phyloP scores from a whole-genome alignment of 2,888 invertebrate species.

The Myopa tessellatipennis region DNA sequence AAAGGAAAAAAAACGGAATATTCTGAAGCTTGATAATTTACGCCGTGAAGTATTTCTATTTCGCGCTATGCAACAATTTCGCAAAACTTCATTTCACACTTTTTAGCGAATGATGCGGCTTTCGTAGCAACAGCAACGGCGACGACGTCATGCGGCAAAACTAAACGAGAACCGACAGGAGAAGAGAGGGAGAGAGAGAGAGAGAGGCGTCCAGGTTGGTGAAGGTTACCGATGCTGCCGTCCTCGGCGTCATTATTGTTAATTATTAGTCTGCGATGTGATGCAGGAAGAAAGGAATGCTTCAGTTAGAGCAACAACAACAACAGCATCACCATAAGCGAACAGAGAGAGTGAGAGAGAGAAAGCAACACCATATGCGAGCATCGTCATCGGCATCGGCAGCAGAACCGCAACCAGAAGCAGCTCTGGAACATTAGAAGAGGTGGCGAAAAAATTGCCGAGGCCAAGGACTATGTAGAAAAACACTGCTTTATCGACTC shows the following conservation, averaged over 20 bases:
- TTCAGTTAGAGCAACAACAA: background rate
- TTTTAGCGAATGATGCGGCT: background rate
- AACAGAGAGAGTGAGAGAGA: background rate
- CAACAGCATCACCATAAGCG: background rate
- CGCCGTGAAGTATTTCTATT: slow-evolving; percentile 34
- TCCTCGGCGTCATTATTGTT: slow-evolving; percentile 10
- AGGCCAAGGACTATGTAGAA: too few relatives aligned
- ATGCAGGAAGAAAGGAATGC: slow-evolving; percentile 1
- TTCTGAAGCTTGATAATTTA: background rate
- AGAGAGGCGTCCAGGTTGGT: background rate
- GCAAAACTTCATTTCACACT: slow-evolving; percentile 35
- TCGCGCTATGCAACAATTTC: slow-evolving; percentile 37
- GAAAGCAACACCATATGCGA: background rate
- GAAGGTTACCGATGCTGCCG: background rate
- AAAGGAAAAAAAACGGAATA: background rate
- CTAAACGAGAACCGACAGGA: background rate
- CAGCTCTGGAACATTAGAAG: too few relatives aligned
- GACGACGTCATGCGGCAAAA: background rate
- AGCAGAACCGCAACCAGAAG: too few relatives aligned
- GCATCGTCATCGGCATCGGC: background rate
- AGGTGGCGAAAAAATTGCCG: too few relatives aligned
- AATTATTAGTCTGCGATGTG: slow-evolving; percentile 23
- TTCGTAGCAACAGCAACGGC: background rate
- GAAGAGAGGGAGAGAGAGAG: too few relatives aligned
- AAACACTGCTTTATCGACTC: too few relatives aligned